Percentiles rank a stretch among this genome's conserved stretches.
phyloP scores from a whole-genome alignment of 2,797 vertebrate genomes.

The Sebastes wilsoni region DNA sequence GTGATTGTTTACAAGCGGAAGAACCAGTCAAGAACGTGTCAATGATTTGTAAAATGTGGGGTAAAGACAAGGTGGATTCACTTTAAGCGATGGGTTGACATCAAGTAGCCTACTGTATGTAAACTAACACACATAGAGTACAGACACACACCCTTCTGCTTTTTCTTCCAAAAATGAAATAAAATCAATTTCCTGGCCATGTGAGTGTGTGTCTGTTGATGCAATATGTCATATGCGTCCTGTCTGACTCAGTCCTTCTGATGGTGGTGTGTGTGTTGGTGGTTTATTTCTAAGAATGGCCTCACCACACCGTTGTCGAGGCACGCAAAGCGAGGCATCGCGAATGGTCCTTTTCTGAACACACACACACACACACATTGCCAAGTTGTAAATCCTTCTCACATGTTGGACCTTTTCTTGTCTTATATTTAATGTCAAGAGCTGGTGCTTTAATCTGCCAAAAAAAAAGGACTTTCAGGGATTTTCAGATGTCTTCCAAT shows the following conservation, averaged over 20 bases:
- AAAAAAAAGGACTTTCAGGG: neutral
- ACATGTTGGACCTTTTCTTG: conserved; percentile 23
- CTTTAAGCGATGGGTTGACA: neutral
- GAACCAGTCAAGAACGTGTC: neutral
- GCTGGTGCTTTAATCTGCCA: neutral
- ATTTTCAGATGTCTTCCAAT: neutral
- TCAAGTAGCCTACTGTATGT: neutral
- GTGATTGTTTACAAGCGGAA: conserved; percentile 17
- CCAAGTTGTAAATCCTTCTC: conserved; percentile 42
- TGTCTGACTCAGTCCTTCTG: conserved; percentile 61
- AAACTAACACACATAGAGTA: neutral
- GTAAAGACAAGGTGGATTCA: neutral
- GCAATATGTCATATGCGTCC: conserved; percentile 36
- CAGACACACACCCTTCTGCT: neutral
- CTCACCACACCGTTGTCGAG: conserved; percentile 51
- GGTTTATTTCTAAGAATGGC: conserved; percentile 46
- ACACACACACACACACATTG: neutral
- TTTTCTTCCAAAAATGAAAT: conserved; percentile 16
- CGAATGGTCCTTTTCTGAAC: conserved; percentile 39
- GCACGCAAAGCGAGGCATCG: conserved; percentile 46
- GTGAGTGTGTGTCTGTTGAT: conserved; percentile 32
- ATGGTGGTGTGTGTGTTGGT: conserved; percentile 25
- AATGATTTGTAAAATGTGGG: neutral
- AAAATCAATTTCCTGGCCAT: conserved; percentile 9
- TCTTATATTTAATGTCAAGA: neutral